Evolutionary conservation across 2,888 invertebrate genomes (phyloP), one percentile per base, ranked within the genome.

Genomic region (Stenodera caucasica): DNA sequence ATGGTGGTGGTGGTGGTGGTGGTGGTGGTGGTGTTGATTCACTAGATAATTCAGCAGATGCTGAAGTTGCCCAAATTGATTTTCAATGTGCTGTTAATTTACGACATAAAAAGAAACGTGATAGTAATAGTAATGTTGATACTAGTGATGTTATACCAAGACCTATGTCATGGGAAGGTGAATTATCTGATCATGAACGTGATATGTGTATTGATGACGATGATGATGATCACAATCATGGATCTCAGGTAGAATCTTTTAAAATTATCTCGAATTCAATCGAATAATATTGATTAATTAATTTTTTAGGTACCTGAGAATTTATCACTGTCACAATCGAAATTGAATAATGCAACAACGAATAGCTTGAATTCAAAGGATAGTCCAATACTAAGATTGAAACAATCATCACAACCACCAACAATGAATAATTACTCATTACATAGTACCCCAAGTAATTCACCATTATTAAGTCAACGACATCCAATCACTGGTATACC

Each of bases 151-250:
- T 15, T 67, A 66, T 57, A 64, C 76, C 86, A 8, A 82, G 95
- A 55, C 95, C 95, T 52, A 96, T 96, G 95, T 94, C 94, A 7
- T 95, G 95, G 95, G 95, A 95, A 79, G 95, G 95, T 8, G 94
- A 94, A 78, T 85, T 95, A 11, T 94, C 94, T 1, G 95, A 95
- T 76, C 88, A 90, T n/a, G 93, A 93, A 76, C 81, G 76, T 65
- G 79, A 80, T 63, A 74, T 78, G 78, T 77, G 76, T 62, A 70
- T 78, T 29, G 77, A 78, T 63, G 77, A 77, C 40, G 75, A 76
- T 63, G 77, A 78, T 60, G 77, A 76, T 49, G 76, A 77, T 57
- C n/a, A n/a, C n/a, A n/a, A n/a, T n/a, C 71, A 71, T 62, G 69
- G 69, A 54, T 61, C 68, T 32, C 69, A 73, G 70, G 70, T 72